phyloP scores from a whole-genome alignment of 1,140 invertebrate genomes.

The Drosophila biarmipes region DNA sequence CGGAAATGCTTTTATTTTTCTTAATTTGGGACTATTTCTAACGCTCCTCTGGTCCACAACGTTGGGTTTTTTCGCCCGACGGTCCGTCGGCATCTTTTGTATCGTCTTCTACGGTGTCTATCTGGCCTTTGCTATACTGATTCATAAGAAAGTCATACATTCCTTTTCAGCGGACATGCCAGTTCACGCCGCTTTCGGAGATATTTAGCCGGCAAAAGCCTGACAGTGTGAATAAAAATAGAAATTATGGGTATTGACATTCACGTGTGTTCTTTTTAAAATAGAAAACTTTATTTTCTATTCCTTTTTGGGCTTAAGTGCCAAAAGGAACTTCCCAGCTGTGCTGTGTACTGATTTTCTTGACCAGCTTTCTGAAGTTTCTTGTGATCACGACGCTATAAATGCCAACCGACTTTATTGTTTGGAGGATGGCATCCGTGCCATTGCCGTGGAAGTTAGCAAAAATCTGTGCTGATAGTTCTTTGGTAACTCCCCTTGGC shows the following conservation, averaged over 20 bases:
- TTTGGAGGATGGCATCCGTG: no score
- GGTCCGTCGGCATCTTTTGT: constrained; percentile 26
- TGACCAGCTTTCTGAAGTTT: no score
- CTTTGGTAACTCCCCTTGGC: no score
- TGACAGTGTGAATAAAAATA: neutral
- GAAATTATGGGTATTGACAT: neutral
- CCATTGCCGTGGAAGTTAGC: no score
- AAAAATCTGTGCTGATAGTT: no score
- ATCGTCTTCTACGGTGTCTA: constrained; percentile 18
- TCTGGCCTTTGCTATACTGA: constrained; percentile 11
- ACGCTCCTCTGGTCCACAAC: constrained; percentile 32
- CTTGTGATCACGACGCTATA: no score
- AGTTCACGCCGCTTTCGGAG: neutral
- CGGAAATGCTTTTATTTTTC: constrained; percentile 17
- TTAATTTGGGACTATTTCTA: constrained; percentile 1
- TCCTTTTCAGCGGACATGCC: constrained; percentile 16
- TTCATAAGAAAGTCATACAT: constrained; percentile 16
- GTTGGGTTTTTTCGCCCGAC: constrained; percentile 31
- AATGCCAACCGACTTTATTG: no score
- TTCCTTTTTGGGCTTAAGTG: no score
- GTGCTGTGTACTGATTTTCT: no score
- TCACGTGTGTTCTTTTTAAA: no score
- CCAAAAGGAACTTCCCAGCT: no score
- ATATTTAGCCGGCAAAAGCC: neutral
- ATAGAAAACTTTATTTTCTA: no score